These are phyloP conservation scores for Drosophila tsacasi DNA, from an alignment of 1,140 invertebrate species.

Conservation along the genomic window DNA sequence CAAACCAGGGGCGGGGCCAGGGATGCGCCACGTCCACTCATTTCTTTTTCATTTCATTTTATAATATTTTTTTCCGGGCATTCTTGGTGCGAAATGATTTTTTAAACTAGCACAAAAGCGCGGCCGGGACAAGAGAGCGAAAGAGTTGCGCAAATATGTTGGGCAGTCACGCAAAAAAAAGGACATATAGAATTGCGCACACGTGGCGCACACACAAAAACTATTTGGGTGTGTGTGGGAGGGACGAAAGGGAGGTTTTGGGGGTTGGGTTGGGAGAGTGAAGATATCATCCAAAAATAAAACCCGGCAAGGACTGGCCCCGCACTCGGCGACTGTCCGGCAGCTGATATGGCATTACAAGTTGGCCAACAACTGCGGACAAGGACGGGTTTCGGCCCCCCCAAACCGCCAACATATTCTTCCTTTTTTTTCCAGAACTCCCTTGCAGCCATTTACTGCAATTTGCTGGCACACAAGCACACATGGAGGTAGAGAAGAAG, in stretches of 20 bases:
- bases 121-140: slow-evolving; percentile 6
- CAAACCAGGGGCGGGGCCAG: slow-evolving; percentile 3
- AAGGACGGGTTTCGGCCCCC: slow-evolving; percentile 41
- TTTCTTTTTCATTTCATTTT: slow-evolving; percentile 24
- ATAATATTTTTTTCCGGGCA: slow-evolving; percentile 22
- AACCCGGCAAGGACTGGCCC: slow-evolving; percentile 32
- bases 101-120: slow-evolving; percentile 42
- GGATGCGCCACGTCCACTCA: not conserved
- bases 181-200: slow-evolving; percentile 57
- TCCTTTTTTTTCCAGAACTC: slow-evolving; percentile 5
- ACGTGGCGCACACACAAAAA: slow-evolving; percentile 38
- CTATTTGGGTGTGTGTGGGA: not conserved
- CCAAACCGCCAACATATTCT: not conserved
- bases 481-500: not conserved
- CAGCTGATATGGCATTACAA: slow-evolving; percentile 77
- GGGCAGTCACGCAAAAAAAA: slow-evolving; percentile 41
- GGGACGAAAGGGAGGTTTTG: not conserved
- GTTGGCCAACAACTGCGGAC: slow-evolving; percentile 72
- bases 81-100: slow-evolving; percentile 34
- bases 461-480: slow-evolving; percentile 51
- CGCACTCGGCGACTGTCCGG: slow-evolving; percentile 51
- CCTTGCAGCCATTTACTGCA: slow-evolving; percentile 60
- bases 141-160: slow-evolving; percentile 66
- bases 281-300: slow-evolving; percentile 57
- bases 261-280: not conserved